Percentiles rank a stretch among this genome's conserved stretches.
These are phyloP conservation scores for Stegodyphus dumicola DNA, from an alignment of 1,140 invertebrate genomes.

Conservation along the genomic window DNA sequence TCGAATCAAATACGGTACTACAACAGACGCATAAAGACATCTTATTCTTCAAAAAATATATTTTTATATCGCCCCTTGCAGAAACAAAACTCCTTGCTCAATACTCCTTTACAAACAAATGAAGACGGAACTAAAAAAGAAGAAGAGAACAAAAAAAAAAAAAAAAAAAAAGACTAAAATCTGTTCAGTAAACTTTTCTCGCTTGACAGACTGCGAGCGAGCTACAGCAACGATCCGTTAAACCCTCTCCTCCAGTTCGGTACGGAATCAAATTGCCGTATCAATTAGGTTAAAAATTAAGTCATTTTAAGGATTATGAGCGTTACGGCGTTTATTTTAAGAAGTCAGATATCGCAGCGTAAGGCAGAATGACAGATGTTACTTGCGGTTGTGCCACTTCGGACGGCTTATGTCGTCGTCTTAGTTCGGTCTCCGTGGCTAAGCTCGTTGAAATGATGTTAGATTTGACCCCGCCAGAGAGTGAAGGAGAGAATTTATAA, in stretches of 20 bases:
- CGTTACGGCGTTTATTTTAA: conserved; percentile 46
- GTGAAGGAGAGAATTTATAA: too few species aligned
- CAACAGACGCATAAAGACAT: too few species aligned
- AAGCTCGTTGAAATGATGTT: too few species aligned
- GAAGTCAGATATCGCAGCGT: conserved; percentile 4
- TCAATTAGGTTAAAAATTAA: conserved; percentile 57
- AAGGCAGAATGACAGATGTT: conserved; percentile 48
- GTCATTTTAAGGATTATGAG: conserved; percentile 41
- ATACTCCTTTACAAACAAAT: conserved; percentile 9
- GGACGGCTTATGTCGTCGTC: too few species aligned
- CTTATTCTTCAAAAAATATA: conserved; percentile 5
- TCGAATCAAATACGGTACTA: too few species aligned
- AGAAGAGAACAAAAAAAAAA: too few species aligned
- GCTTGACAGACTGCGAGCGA: background rate
- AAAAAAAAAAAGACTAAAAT: too few species aligned
- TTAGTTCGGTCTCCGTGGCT: too few species aligned
- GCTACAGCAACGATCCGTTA: conserved; percentile 28
- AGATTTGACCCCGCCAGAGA: too few species aligned
- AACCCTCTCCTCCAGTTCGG: background rate
- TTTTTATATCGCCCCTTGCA: background rate
- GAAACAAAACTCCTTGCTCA: background rate
- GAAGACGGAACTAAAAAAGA: conserved; percentile 5
- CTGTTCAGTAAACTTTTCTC: background rate
- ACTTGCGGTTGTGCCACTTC: background rate
- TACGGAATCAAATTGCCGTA: conserved; percentile 42